phyloP scores from a whole-genome alignment of 64 coral and sea anemone species.

The Pachyseris speciosa region DNA sequence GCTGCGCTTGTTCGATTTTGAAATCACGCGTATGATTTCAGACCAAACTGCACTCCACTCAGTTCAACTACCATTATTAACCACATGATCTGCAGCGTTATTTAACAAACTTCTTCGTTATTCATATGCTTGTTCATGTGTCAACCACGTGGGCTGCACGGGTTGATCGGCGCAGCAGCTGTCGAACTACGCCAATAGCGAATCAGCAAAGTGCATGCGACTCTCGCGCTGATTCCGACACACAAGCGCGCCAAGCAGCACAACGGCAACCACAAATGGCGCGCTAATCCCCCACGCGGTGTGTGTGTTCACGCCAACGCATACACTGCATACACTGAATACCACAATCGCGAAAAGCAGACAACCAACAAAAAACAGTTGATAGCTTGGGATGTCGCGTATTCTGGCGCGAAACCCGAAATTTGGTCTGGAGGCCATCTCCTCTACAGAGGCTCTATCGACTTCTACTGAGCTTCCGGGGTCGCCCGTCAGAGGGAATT shows the following conservation, averaged over 20 bases:
- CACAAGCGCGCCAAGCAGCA: slow-evolving; percentile 23
- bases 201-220: neutral
- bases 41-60: too few relatives aligned
- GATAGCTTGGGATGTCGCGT: slow-evolving; percentile 12
- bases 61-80: too few relatives aligned
- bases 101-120: too few relatives aligned
- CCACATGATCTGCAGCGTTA: too few relatives aligned
- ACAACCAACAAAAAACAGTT: slow-evolving; percentile 41
- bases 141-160: slow-evolving; percentile 21
- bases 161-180: slow-evolving; percentile 47
- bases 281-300: slow-evolving; percentile 19
- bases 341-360: neutral
- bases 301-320: slow-evolving; percentile 30
- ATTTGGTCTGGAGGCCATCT: slow-evolving; percentile 16
- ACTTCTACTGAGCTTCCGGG: neutral
- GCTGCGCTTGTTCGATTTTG: neutral
- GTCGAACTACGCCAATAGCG: slow-evolving; percentile 4
- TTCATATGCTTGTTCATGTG: neutral
- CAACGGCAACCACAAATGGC: neutral
- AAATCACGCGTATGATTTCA: too few relatives aligned
- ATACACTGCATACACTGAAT: slow-evolving; percentile 37
- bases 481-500: neutral
- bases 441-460: neutral
- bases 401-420: slow-evolving; percentile 20
- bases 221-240: slow-evolving; percentile 49